Evolutionary conservation across 2,113 vertebrate species (phyloP).

Genomic region (Bostrychus sinensis): DNA sequence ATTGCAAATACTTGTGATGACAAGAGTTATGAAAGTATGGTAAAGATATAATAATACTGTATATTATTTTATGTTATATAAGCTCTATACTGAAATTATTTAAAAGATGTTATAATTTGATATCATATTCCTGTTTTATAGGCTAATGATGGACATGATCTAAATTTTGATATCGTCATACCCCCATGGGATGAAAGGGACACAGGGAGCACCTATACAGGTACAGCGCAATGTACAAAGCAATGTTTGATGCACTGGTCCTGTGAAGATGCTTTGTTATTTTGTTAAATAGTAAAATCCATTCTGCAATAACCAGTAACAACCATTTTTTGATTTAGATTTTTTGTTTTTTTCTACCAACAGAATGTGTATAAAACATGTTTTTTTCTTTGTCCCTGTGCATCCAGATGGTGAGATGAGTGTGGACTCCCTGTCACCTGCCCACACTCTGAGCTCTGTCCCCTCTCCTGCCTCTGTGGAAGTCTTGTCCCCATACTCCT

Average conservation of each 20-base stretch:
- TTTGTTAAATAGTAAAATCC: too few species aligned
- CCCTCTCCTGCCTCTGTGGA: constrained; percentile 83
- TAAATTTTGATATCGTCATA: constrained; percentile 89
- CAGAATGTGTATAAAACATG: constrained; percentile 1
- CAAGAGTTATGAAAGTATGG: too few species aligned
- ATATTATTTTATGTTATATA: too few species aligned
- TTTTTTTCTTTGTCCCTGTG: constrained; percentile 52
- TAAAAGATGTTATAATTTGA: neutral
- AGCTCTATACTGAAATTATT: too few species aligned
- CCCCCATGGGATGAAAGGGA: constrained; percentile 81
- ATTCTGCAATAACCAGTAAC: too few species aligned
- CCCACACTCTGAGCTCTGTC: constrained; percentile 81
- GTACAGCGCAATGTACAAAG: too few species aligned
- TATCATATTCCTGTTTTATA: constrained; percentile 60
- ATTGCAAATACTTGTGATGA: too few species aligned
- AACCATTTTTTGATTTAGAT: too few species aligned
- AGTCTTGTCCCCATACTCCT: constrained; percentile 82
- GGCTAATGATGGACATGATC: constrained; percentile 78
- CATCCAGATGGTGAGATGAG: constrained; percentile 82
- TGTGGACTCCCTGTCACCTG: constrained; percentile 85
- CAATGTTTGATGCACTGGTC: too few species aligned
- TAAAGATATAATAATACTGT: too few species aligned
- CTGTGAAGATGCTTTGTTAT: too few species aligned
- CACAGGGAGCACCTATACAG: constrained; percentile 76
- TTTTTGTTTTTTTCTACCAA: too few species aligned